Evolutionary conservation across 2,797 vertebrate species (phyloP).

Genomic region (Helostoma temminkii): DNA sequence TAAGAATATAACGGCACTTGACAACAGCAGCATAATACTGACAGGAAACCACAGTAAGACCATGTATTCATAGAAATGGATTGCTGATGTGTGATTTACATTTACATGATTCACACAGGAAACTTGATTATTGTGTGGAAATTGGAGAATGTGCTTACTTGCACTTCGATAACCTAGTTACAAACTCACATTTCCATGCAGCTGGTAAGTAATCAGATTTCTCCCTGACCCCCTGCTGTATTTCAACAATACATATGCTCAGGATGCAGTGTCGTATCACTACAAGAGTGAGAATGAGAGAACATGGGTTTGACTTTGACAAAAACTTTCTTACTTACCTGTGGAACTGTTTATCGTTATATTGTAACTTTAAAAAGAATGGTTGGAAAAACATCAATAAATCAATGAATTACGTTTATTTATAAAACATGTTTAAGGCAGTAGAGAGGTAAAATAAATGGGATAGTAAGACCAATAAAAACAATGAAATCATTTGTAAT

Average conservation of each 20-base stretch:
- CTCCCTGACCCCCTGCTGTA: not conserved
- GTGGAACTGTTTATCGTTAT: too few species aligned
- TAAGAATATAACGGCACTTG: too few species aligned
- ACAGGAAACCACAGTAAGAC: not conserved
- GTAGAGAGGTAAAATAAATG: too few species aligned
- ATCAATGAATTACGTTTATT: too few species aligned
- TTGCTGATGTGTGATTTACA: not conserved
- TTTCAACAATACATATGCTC: not conserved
- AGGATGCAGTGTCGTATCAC: not conserved
- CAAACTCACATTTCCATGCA: not conserved
- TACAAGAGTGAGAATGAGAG: not conserved
- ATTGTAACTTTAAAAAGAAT: too few species aligned
- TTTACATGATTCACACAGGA: not conserved
- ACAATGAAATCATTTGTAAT: too few species aligned
- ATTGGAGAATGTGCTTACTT: not conserved
- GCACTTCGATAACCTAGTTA: not conserved
- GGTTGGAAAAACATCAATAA: too few species aligned
- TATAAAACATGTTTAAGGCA: too few species aligned
- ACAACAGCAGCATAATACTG: not conserved
- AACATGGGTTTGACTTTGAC: not conserved
- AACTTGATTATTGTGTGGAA: not conserved
- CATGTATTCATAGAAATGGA: too few species aligned
- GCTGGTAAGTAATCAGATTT: not conserved
- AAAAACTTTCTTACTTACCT: not conserved
- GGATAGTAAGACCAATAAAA: too few species aligned